Base-by-base conservation (phyloP, 2,113 vertebrate species). In the Phocoena phocoena region DNA sequence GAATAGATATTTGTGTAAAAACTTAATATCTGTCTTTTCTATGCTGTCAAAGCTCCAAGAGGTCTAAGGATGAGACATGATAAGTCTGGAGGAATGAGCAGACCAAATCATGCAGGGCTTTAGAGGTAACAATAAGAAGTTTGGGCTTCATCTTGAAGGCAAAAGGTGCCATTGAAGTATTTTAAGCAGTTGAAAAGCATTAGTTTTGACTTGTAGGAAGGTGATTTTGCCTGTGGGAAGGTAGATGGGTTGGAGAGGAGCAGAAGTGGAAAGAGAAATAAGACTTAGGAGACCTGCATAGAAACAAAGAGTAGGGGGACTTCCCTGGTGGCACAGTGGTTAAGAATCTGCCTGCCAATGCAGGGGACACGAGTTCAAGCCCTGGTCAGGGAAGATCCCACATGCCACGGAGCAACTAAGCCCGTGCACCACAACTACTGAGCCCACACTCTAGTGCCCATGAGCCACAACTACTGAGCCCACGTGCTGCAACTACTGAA, bases 1-100 rank as follows among this genome's bases (percentile, higher is more conserved):
- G 84, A 88, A n/a, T 88, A 62, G 67, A 91, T 91, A 44, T 70
- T 60, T 92, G 62, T 88, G 20, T 88, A 92, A 70, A 88, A 55
- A 92, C 17, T 41, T 68, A 79, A 10, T 77, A 26, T 70, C 36
- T 93, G 21, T 91, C 38, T 94, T 95, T 79, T 77, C 79, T 92
- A 6, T 92, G 36, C 33, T 83, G 60, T 79, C 71, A 80, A 84
- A 88, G 47, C 65, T 88, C 62, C 20, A 50, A 25, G 25, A 92
- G 36, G 17, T 47, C 23, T 47, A 63, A 83, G 31, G 31, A 55
- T 88, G 20, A 87, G 60, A 65, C 36, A 18, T 71, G 41, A 28
- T 26, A 65, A 79, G 25, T 85, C 70, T 92, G 63, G 65, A 89
- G 79, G 55, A 77, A 77, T 41, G 31, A 33, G 21, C 13, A 58